Evolutionary conservation across 2,113 vertebrate genomes (phyloP), one percentile per base, ranked within the genome.

Genomic region (Castor canadensis): DNA sequence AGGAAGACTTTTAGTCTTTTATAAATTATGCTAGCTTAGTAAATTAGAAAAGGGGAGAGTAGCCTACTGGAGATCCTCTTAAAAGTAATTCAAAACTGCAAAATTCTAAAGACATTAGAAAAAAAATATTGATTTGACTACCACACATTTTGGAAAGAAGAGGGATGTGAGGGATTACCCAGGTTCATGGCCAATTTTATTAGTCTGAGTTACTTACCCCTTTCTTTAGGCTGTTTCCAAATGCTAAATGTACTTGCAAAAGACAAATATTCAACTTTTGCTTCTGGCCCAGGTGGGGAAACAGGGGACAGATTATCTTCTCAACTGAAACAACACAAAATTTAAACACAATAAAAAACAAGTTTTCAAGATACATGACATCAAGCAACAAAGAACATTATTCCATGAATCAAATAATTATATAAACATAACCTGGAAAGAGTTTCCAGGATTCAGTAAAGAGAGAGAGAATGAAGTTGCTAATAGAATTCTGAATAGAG

Each of bases 71-170:
- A 95, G 92, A 16, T 86, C 26, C 9, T 92, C 22, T 93, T 66
- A 82, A 87, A 87, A 87, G 73, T 75, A 83, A 93, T 83, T 91
- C 35, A 72, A 77, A 96, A 87, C 40, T 32, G 89, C 43, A 87
- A 89, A 64, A 58, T 72, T 30, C 56, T 85, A 79, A 94, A 92
- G 62, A 32, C 47, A 94, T 1, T 40, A 52, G 32, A 16, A n/a
- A 72, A 56, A 81, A 77, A 5, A 30, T 58, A 47, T 5, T 81
- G 69, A 24, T 60, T 60, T 60, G 7, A 91, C 19, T 66, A 79
- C 20, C 67, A 45, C n/a, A 40, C 28, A 30, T 47, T 92, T 79
- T 82, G 20, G 30, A 17, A 45, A 47, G 16, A 24, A 75, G 26
- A 22, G 9, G 11, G 16, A 43, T 85, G 7, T 79, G 60, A 80